Conservation (phyloP, 2,888 invertebrate species). For the Phortica okadai region DNA sequence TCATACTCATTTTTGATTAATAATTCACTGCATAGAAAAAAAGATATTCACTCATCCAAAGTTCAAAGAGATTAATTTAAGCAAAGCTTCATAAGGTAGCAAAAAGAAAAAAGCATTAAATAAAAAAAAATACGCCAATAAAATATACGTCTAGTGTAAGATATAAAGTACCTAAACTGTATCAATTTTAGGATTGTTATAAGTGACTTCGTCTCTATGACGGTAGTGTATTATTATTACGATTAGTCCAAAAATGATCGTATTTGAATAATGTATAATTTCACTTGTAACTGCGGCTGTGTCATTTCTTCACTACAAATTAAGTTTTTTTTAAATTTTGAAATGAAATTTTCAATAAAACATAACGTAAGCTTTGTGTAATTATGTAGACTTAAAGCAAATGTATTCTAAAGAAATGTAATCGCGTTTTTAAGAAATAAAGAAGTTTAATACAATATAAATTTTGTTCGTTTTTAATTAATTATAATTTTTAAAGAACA, state of each 20-base stretch:
- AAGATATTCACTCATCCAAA: not conserved
- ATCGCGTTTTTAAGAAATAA: too few relatives aligned
- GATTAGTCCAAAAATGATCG: slow-evolving; percentile 25
- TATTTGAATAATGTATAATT: not conserved
- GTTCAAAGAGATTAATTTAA: slow-evolving; percentile 14
- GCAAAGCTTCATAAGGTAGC: slow-evolving; percentile 4
- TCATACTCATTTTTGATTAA: not conserved
- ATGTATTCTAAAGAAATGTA: not conserved
- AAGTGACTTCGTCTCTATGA: not conserved
- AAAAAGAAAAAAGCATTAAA: not conserved
- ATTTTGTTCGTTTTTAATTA: too few relatives aligned
- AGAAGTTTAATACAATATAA: too few relatives aligned
- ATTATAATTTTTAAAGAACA: too few relatives aligned
- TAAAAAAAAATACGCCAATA: not conserved
- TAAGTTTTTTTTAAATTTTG: slow-evolving; percentile 17
- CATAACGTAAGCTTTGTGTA: not conserved
- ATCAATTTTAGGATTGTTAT: not conserved
- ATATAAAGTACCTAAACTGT: slow-evolving; percentile 12
- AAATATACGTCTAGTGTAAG: slow-evolving; percentile 9
- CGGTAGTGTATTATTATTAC: slow-evolving; percentile 9
- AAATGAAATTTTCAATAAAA: slow-evolving; percentile 17
- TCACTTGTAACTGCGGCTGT: slow-evolving; percentile 28
- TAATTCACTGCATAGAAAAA: not conserved
- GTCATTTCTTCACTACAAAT: slow-evolving; percentile 10
- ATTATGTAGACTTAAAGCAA: not conserved